Evolutionary conservation across 1,140 invertebrate genomes (phyloP).

Genomic region (Psilanteris sp.): DNA sequence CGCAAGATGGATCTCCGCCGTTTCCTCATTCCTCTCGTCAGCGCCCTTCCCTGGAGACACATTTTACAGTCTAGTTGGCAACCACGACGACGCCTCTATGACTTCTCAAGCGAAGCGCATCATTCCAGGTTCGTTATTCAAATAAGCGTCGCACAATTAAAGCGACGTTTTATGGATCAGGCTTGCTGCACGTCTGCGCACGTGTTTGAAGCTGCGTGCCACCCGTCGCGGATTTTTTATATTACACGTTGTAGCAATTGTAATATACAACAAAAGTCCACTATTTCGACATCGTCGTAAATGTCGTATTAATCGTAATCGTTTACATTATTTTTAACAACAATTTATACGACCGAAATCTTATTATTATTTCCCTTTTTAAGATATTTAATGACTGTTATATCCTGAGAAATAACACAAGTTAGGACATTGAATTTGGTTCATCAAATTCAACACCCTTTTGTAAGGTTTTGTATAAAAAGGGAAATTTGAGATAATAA

Average conservation of each 20-base stretch:
- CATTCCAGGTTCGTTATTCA: slow-evolving; percentile 59
- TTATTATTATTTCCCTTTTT: no score
- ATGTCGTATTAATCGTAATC: background rate
- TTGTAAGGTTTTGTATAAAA: no score
- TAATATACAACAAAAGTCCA: no score
- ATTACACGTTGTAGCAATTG: no score
- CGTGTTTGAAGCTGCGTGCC: slow-evolving; percentile 10
- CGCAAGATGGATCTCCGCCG: slow-evolving; percentile 43
- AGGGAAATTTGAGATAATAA: no score
- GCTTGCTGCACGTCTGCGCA: background rate
- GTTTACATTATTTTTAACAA: no score
- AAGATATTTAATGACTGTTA: no score
- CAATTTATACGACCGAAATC: no score
- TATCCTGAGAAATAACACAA: no score
- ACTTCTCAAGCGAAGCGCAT: slow-evolving; percentile 29
- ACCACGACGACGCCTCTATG: slow-evolving; percentile 44
- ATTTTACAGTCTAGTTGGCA: slow-evolving; percentile 59
- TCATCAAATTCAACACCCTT: no score
- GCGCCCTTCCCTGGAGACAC: slow-evolving; percentile 34
- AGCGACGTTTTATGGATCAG: slow-evolving; percentile 34
- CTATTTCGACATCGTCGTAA: background rate
- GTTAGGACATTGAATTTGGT: no score
- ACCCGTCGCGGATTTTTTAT: slow-evolving; percentile 3
- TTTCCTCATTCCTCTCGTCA: slow-evolving; percentile 56
- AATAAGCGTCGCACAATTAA: slow-evolving; percentile 50